Conservation (phyloP, 1,140 invertebrate genomes). For the Acromyrmex heyeri region DNA sequence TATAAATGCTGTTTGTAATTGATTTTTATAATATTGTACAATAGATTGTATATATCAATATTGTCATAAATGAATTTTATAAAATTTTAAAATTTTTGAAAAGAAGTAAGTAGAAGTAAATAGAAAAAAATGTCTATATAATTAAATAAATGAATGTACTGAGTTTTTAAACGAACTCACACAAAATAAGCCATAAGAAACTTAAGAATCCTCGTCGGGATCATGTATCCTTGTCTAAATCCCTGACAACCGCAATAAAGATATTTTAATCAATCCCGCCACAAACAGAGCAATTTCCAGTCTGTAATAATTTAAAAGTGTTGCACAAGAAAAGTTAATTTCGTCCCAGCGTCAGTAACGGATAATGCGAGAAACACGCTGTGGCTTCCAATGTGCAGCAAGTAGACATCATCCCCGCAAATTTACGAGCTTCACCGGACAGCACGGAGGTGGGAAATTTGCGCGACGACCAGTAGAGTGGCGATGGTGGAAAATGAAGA, state of each 20-base stretch:
- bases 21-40: background rate
- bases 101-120: background rate
- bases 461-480: background rate
- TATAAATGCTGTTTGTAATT: background rate
- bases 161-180: background rate
- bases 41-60: background rate
- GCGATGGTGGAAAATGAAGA: conserved; percentile 26
- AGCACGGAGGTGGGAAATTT: conserved; percentile 23
- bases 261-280: conserved; percentile 51
- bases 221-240: background rate
- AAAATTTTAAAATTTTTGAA: background rate
- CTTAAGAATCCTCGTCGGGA: background rate
- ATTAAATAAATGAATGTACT: background rate
- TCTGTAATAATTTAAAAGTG: conserved; percentile 56
- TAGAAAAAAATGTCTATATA: background rate
- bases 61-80: background rate
- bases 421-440: conserved; percentile 49
- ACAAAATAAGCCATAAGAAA: background rate
- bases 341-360: conserved; percentile 1
- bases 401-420: conserved; percentile 64
- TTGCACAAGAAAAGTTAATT: conserved; percentile 64
- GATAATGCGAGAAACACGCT: conserved; percentile 52
- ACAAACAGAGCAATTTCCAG: conserved; percentile 27
- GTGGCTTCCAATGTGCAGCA: conserved; percentile 3
- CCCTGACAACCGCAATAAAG: background rate